Evolutionary conservation across 2,888 invertebrate genomes (phyloP), one percentile per base, ranked within the genome.

Genomic region (Caenorhabditis virilis): DNA sequence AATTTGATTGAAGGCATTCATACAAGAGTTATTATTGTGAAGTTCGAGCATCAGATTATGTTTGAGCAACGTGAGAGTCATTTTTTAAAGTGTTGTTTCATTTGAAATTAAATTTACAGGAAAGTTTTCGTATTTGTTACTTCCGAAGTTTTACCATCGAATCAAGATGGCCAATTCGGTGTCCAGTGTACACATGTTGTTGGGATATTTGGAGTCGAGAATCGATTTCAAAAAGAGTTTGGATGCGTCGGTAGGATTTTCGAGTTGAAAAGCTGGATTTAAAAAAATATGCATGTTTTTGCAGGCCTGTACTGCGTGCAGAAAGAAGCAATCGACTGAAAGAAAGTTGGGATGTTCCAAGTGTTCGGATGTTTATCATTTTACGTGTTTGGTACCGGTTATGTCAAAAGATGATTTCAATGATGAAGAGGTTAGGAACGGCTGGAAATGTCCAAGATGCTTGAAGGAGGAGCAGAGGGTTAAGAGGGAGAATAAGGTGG

Each of bases 111-210:
- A 30, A 30, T 9, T 30, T 30, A 9, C 6, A 30, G 30, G 13
- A 30, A 30, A 30, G 13, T 30, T 9, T 30, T 30, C 30, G 6
- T 13, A 30, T 30, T 13, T 30, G 6, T 9, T 30, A 9, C 7
- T 30, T 30, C 30, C 7, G 13, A 30, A 13, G 13, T 30, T 30
- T 30, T 30, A 13, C 13, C 7, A 30, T 30, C 30, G 30, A 9
- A 9, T 30, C 7, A 30, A 9, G 30, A 30, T 13, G 6, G 30
- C 13, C 13, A 30, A 30, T 30, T 13, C 7, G 6, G 13, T 30
- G 6, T 67, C 71, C 20, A 60, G 62, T 15, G 50, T 71, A 22
- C 71, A 68, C 45, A 41, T 71, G 36, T 56, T 65, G 2, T 45
- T 67, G 23, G 57, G 47, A 27, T 68, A 54, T 38, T 62, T 68